Evolutionary conservation across 2,113 vertebrate genomes (phyloP).

Genomic region (Sorex fumeus): DNA sequence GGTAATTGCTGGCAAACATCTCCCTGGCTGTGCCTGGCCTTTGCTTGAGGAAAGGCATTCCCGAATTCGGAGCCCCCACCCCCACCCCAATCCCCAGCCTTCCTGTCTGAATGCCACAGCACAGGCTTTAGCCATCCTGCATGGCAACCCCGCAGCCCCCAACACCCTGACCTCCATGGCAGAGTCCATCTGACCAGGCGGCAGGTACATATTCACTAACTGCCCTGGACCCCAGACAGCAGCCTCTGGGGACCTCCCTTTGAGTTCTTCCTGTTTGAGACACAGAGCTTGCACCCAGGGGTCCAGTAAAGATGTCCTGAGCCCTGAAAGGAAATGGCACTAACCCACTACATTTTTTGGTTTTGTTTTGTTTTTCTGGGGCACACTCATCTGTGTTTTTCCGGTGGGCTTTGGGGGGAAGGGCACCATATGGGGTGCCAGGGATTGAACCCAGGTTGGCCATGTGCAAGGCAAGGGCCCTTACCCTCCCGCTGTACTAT

Average conservation of each 20-base stretch:
- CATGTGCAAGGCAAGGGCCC: too few relatives aligned
- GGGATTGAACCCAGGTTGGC: too few relatives aligned
- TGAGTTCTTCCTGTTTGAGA: neutral
- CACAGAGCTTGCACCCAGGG: fast-evolving
- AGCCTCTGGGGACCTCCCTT: neutral
- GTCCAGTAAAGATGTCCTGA: neutral
- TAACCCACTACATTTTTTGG: neutral
- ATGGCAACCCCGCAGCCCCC: fast-evolving
- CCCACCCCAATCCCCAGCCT: neutral
- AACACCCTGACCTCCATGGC: neutral
- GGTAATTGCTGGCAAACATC: neutral
- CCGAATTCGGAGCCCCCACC: neutral
- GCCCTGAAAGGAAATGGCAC: neutral
- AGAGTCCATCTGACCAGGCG: neutral
- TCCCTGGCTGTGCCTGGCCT: neutral
- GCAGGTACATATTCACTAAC: neutral
- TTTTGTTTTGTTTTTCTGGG: too few relatives aligned
- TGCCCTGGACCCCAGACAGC: neutral
- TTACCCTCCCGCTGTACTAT: too few relatives aligned
- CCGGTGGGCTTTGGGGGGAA: too few relatives aligned
- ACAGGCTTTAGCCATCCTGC: neutral
- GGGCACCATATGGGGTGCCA: too few relatives aligned
- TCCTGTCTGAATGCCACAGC: neutral
- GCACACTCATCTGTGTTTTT: too few relatives aligned
- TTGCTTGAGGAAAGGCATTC: neutral